These are phyloP conservation scores for Myiotriccus ornatus DNA, from an alignment of 2,797 vertebrate genomes.

Conservation along the genomic window DNA sequence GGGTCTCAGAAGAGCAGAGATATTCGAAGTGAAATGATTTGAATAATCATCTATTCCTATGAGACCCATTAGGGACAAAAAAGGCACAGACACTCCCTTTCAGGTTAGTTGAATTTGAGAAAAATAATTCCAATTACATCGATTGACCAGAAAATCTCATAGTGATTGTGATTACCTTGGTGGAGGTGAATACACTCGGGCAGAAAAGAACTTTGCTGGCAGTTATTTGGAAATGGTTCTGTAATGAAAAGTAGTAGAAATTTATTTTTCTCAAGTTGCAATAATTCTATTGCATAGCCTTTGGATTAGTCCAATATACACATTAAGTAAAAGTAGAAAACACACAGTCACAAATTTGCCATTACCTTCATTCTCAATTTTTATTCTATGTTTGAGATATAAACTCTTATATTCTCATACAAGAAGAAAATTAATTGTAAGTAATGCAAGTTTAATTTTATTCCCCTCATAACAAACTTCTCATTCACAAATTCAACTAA, in stretches of 20 bases:
- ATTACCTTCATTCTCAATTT: background rate
- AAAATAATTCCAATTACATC: background rate
- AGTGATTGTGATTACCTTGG: background rate
- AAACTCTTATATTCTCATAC: background rate
- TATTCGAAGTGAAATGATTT: background rate
- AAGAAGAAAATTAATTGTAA: slow-evolving; percentile 3
- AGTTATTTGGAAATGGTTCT: background rate
- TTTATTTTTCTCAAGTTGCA: background rate
- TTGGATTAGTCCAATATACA: background rate
- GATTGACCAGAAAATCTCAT: background rate
- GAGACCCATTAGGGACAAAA: background rate
- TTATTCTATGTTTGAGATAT: background rate
- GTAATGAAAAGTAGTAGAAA: background rate
- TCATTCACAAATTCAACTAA: slow-evolving; percentile 2
- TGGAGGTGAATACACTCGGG: background rate
- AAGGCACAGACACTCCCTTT: too few species aligned
- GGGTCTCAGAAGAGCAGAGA: background rate
- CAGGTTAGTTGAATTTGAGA: background rate
- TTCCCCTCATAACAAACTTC: background rate
- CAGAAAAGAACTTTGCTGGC: background rate
- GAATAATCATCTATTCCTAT: background rate
- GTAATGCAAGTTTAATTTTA: background rate
- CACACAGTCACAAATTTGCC: background rate
- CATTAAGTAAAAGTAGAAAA: background rate
- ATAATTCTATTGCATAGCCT: background rate